Percentiles rank a stretch among this genome's conserved stretches.
phyloP scores from a whole-genome alignment of 2,113 vertebrate genomes.

The Amblyopsis rosae region DNA sequence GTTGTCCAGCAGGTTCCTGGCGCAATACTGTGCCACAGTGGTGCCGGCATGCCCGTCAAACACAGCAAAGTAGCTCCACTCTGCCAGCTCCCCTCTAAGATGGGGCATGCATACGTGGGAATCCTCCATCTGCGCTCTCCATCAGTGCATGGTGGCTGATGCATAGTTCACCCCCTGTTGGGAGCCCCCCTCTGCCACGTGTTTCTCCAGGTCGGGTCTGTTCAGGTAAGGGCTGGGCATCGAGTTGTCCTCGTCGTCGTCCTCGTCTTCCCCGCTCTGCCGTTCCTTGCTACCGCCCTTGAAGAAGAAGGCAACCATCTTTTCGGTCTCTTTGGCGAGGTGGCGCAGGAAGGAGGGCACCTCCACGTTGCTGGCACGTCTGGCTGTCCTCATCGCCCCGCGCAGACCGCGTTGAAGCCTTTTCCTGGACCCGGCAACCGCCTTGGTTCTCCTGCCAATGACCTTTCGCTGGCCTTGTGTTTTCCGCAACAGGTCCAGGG shows the following conservation, averaged over 20 bases:
- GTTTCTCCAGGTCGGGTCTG: constrained; percentile 70
- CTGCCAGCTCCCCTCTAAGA: constrained; percentile 58
- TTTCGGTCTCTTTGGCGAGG: constrained; percentile 76
- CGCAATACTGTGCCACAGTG: constrained; percentile 79
- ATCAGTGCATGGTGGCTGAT: constrained; percentile 78
- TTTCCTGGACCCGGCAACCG: constrained; percentile 41
- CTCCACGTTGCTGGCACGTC: constrained; percentile 74
- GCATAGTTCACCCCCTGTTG: constrained; percentile 69
- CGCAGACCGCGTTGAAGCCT: constrained; percentile 57
- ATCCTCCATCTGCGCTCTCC: constrained; percentile 81
- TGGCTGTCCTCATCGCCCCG: constrained; percentile 68
- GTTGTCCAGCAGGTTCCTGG: constrained; percentile 76
- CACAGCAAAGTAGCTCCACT: constrained; percentile 81
- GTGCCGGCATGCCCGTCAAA: constrained; percentile 80
- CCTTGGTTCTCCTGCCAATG: constrained; percentile 35
- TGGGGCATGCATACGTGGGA: constrained; percentile 74
- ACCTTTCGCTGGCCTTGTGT: constrained; percentile 47
- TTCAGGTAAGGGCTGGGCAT: constrained; percentile 68
- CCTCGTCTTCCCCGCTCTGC: constrained; percentile 48
- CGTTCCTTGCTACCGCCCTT: constrained; percentile 66
- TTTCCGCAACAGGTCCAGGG: constrained; percentile 66
- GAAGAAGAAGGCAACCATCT: constrained; percentile 79
- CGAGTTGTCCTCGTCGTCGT: constrained; percentile 49
- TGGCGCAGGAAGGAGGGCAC: constrained; percentile 78
- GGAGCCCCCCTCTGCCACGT: constrained; percentile 69